Percentiles rank a stretch among this genome's conserved stretches.
phyloP scores from a whole-genome alignment of 2,113 vertebrate genomes.

The Turnix velox region DNA sequence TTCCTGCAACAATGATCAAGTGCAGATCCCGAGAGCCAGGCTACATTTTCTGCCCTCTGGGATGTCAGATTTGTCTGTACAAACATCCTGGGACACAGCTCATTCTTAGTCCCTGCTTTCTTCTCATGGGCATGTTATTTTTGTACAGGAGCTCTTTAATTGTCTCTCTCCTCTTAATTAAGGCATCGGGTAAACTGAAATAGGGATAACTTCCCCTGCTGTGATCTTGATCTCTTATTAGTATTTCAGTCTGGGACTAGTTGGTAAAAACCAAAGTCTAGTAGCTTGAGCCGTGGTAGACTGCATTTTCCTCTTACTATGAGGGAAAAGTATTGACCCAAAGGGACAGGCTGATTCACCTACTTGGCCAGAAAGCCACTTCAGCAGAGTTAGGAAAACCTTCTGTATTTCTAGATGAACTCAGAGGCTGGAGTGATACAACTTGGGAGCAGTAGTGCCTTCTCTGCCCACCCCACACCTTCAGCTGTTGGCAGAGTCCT shows the following conservation, averaged over 20 bases:
- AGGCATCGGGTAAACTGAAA: neutral
- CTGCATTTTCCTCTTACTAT: neutral
- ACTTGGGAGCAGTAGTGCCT: neutral
- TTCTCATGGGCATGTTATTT: neutral
- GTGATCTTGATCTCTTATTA: neutral
- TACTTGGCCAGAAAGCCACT: neutral
- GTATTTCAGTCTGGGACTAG: neutral
- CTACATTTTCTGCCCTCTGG: neutral
- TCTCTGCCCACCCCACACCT: neutral
- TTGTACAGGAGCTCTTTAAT: neutral
- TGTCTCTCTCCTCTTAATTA: neutral
- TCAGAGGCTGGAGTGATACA: neutral
- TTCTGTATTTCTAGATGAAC: neutral
- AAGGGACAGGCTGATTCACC: neutral
- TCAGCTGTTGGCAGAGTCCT: neutral
- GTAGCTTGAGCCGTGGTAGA: neutral
- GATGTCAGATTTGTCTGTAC: neutral
- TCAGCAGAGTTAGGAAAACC: neutral
- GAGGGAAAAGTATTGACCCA: neutral
- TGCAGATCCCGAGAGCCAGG: neutral
- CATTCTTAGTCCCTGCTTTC: neutral
- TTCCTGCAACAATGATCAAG: constrained; percentile 18
- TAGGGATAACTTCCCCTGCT: neutral
- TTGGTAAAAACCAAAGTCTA: neutral
- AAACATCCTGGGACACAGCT: neutral